A percentile compares a stretch with the other conserved stretches of the same genome.
phyloP scores from a whole-genome alignment of 2,113 vertebrate species.

The Leucopsar rothschildi region DNA sequence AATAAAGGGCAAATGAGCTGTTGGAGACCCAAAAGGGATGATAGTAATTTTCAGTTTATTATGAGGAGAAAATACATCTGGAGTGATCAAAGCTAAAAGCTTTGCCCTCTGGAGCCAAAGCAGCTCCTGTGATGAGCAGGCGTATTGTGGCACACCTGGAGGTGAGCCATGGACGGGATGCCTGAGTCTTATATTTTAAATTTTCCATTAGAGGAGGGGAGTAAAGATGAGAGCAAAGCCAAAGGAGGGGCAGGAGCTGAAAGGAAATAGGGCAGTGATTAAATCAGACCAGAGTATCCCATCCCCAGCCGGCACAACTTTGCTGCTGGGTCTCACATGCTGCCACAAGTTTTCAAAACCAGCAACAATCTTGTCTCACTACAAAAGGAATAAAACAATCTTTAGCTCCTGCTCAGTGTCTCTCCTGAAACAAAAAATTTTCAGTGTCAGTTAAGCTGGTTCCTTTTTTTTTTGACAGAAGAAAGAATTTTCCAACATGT shows the following conservation, averaged over 20 bases:
- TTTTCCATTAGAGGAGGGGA: neutral
- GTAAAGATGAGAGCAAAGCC: neutral
- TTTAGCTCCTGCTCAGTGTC: neutral
- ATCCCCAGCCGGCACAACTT: neutral
- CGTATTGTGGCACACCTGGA: slow-evolving; percentile 31
- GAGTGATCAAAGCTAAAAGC: slow-evolving; percentile 38
- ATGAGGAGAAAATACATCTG: slow-evolving; percentile 22
- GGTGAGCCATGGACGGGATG: neutral
- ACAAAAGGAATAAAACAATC: slow-evolving; percentile 15
- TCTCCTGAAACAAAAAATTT: neutral
- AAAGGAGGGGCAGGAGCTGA: neutral
- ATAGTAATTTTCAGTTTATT: slow-evolving; percentile 45
- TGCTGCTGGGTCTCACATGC: slow-evolving; percentile 16
- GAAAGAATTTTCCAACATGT: neutral
- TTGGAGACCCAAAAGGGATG: neutral
- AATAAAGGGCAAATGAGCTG: slow-evolving; percentile 40
- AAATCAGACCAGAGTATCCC: neutral
- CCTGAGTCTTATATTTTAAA: neutral
- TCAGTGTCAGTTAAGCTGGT: neutral
- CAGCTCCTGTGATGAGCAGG: neutral
- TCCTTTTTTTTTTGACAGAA: neutral
- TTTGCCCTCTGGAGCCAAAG: slow-evolving; percentile 5
- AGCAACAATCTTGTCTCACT: neutral
- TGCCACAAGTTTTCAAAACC: slow-evolving; percentile 19
- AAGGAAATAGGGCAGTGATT: neutral